Conservation (phyloP, 2,888 invertebrate genomes). For the Crossocerus cetratus region DNA sequence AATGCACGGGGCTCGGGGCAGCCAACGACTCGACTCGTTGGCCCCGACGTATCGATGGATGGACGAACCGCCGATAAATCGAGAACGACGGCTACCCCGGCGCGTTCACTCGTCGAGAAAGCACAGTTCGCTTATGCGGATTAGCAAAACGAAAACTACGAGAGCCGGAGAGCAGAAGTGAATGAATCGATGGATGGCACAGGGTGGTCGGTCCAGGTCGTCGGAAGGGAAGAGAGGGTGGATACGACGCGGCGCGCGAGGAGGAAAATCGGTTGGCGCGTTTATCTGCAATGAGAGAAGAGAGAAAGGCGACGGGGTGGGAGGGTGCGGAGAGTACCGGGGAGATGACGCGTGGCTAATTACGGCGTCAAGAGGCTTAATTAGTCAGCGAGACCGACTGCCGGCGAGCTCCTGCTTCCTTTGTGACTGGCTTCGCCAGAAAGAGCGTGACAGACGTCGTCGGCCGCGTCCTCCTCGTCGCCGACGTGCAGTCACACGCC, state of each 20-base stretch:
- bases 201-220: not conserved
- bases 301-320: not conserved
- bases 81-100: too few species aligned
- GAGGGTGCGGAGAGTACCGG: conserved; percentile 16
- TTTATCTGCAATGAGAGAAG: conserved; percentile 32
- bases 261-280: conserved; percentile 7
- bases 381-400: conserved; percentile 51
- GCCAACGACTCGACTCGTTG: too few species aligned
- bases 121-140: too few species aligned
- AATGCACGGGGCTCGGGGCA: too few species aligned
- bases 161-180: too few species aligned
- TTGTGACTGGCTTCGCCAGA: conserved; percentile 21
- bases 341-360: conserved; percentile 55
- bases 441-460: conserved; percentile 33
- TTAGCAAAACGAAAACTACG: too few species aligned
- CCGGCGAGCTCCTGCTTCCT: conserved; percentile 29
- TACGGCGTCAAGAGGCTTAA: conserved; percentile 57
- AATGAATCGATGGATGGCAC: too few species aligned
- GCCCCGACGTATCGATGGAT: too few species aligned
- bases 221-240: conserved; percentile 16
- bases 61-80: too few species aligned
- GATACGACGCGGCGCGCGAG: not conserved
- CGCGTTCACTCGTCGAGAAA: too few species aligned
- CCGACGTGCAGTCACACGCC: conserved; percentile 16
- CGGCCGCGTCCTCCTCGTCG: not conserved